These are phyloP conservation scores for Calliopum simillimum DNA, from an alignment of 2,888 invertebrate genomes.

Conservation along the genomic window DNA sequence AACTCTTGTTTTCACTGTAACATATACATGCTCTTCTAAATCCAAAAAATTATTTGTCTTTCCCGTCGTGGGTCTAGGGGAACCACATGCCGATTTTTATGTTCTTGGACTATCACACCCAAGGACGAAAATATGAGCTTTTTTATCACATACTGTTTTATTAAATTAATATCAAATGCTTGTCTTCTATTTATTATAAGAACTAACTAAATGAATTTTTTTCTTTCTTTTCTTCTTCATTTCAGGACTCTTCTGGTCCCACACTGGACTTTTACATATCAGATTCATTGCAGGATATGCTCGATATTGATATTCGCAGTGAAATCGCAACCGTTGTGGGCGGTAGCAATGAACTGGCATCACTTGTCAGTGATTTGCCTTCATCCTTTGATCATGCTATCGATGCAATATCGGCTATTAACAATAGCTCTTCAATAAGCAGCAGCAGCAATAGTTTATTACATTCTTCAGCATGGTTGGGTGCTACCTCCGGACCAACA, in stretches of 20 bases:
- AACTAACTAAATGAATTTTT: no score
- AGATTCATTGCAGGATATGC: constrained; percentile 87
- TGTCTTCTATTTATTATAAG: no score
- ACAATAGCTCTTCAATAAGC: constrained; percentile 48
- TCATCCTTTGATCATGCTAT: constrained; percentile 66
- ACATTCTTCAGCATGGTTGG: constrained; percentile 53
- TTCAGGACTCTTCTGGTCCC: constrained; percentile 71
- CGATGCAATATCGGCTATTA: constrained; percentile 61
- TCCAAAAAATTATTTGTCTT: no score
- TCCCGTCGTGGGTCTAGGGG: no score
- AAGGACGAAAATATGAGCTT: no score
- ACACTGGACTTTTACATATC: constrained; percentile 76
- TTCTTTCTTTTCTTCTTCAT: constrained; percentile 47
- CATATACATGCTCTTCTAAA: no score
- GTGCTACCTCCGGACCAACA: constrained; percentile 55
- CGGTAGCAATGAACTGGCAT: constrained; percentile 76
- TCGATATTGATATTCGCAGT: constrained; percentile 89
- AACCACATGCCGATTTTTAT: no score
- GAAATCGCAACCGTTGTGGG: constrained; percentile 86
- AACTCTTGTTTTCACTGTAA: no score
- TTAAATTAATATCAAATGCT: no score
- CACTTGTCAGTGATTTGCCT: constrained; percentile 63
- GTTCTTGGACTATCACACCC: no score
- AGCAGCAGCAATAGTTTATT: constrained; percentile 45
- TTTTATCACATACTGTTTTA: no score